Evolutionary conservation across 2,888 invertebrate genomes (phyloP).

Genomic region (Drosophila suboccidentalis): DNA sequence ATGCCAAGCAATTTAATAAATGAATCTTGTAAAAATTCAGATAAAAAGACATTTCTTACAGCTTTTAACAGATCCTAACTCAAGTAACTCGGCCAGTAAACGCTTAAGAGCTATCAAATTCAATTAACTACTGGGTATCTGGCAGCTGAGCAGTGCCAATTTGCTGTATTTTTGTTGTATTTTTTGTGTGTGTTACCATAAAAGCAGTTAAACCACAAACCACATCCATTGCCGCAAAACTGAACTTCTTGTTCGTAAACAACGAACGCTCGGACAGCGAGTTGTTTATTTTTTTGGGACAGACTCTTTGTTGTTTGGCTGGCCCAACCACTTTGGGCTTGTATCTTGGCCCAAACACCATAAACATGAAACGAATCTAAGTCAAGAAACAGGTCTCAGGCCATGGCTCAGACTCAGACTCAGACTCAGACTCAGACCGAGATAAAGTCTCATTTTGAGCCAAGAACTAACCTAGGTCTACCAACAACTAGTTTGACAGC

Average conservation of each 20-base stretch:
- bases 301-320: constrained; percentile 78
- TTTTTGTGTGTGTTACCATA: constrained; percentile 65
- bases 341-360: constrained; percentile 76
- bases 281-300: constrained; percentile 47
- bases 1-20: background rate
- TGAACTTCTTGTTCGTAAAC: constrained; percentile 80
- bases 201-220: constrained; percentile 82
- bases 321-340: constrained; percentile 75
- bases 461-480: constrained; percentile 79
- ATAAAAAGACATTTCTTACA: background rate
- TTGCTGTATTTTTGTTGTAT: constrained; percentile 21
- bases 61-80: background rate
- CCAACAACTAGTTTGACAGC: constrained; percentile 75
- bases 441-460: constrained; percentile 42
- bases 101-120: background rate
- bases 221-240: constrained; percentile 81
- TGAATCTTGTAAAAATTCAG: no score
- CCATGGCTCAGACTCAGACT: constrained; percentile 38
- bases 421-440: constrained; percentile 26
- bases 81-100: background rate
- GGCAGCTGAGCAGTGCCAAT: background rate
- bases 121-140: constrained; percentile 11
- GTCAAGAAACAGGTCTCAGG: constrained; percentile 75
- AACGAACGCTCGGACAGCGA: constrained; percentile 48
- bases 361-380: constrained; percentile 81